Evolutionary conservation across 2,797 vertebrate genomes (phyloP).

Genomic region (Crocodylus rhombifer): DNA sequence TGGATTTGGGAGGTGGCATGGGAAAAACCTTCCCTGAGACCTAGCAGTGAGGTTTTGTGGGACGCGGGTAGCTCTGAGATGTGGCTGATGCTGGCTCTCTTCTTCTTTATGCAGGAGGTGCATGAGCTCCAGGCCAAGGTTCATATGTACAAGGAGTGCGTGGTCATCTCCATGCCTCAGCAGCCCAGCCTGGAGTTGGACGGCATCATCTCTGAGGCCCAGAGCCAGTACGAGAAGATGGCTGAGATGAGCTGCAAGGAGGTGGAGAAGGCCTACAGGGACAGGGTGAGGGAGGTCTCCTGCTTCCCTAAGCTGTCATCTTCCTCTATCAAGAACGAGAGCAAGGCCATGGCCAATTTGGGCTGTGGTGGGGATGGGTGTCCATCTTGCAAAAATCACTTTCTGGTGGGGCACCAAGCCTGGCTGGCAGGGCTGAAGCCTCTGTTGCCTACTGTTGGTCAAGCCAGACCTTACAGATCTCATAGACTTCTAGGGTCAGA

Average conservation of each 20-base stretch:
- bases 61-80: no score
- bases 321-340: no score
- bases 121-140: slow-evolving; percentile 86
- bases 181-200: slow-evolving; percentile 87
- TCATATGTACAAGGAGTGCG: slow-evolving; percentile 88
- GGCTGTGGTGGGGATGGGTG: background rate
- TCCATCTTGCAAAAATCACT: background rate
- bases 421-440: background rate
- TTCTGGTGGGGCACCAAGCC: background rate
- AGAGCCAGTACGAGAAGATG: slow-evolving; percentile 86
- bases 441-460: background rate
- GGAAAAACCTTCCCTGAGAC: no score
- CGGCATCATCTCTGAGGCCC: slow-evolving; percentile 86
- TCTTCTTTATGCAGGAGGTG: slow-evolving; percentile 80
- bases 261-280: slow-evolving; percentile 67
- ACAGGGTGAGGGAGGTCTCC: slow-evolving; percentile 56
- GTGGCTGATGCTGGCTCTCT: background rate
- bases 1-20: no score
- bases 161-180: slow-evolving; percentile 88
- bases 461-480: background rate
- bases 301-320: no score
- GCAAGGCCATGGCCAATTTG: background rate
- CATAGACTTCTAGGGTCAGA: no score
- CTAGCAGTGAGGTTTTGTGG: no score
- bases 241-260: slow-evolving; percentile 75